Base-by-base conservation (phyloP, 2,888 invertebrate species). In the Andrena bucephala region DNA sequence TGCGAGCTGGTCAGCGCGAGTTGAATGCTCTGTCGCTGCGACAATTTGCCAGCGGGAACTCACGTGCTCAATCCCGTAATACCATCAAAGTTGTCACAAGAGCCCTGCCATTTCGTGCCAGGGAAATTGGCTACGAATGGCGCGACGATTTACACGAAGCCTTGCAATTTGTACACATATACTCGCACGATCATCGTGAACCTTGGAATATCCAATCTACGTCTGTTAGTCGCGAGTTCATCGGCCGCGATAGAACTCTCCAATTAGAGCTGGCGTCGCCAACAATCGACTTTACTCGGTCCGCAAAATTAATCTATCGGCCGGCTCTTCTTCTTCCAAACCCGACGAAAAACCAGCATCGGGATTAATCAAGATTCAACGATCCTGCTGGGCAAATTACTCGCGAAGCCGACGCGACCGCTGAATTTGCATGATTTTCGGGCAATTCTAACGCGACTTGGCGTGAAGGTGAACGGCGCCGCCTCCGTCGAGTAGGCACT, bases 121-220 rank as follows among this genome's bases (percentile, higher is more conserved):
- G 82, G 24, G 77, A 76, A 86, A 81, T 86, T 81, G 81, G 69
- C 71, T 84, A 84, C 71, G 73, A 77, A 78, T 81, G 79, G 81
- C 66, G 74, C 86, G 81, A 77, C 79, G 68, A 83, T 85, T 85
- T 85, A 71, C 81, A 59, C 76, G 36, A 70, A 74, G 72, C 62
- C 68, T 72, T 65, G 78, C 78, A 67, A 81, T 83, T 72, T 78
- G 69, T 75, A 78, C 66, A 20, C 52, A 36, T 16, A 29, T 13
- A 62, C 60, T 16, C 57, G 48, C 29, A 7, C 27, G 54, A 54
- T 13, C 5, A 6, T 24, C 48, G 60, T 29, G 69, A 81, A 72
- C 78, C 63, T 68, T 54, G 60, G 63, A 75, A 82, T 80, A 75
- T 67, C 75, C 71, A 71, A 82, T 67, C 62, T 27, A 7, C 66